Percentiles rank a stretch among this genome's conserved stretches.
Conservation (phyloP, 2,888 invertebrate genomes). For the Lasioglossum marginatum region DNA sequence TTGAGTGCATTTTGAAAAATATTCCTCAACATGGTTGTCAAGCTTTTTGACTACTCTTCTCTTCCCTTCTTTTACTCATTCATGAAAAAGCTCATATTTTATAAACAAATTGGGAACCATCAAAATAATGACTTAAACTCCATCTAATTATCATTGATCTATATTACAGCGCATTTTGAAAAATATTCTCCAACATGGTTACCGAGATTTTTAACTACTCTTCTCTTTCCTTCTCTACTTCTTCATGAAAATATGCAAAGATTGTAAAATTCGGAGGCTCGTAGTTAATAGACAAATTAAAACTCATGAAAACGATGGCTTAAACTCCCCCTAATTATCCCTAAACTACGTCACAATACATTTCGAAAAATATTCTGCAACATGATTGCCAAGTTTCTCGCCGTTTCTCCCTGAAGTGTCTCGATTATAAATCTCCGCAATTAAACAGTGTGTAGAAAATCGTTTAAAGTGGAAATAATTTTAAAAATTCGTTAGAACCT, state of each 20-base stretch:
- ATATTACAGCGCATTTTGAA: not conserved
- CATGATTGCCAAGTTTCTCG: not conserved
- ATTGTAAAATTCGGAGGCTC: not conserved
- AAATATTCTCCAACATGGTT: not conserved
- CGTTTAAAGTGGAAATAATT: not conserved
- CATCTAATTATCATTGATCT: not conserved
- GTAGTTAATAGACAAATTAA: not conserved
- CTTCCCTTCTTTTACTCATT: not conserved
- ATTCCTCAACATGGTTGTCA: too few relatives aligned
- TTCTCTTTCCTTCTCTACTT: not conserved
- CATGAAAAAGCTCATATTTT: not conserved
- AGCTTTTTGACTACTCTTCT: too few relatives aligned
- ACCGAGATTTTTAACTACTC: not conserved
- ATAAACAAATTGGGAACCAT: not conserved
- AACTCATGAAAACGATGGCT: not conserved
- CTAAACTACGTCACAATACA: not conserved
- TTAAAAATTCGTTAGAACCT: not conserved
- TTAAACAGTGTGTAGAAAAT: not conserved
- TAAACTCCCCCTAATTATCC: not conserved
- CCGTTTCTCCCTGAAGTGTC: not conserved
- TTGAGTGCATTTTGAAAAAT: not conserved
- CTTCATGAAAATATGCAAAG: not conserved
- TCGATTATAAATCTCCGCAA: not conserved
- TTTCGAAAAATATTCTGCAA: not conserved
- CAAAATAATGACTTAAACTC: too few relatives aligned